These are phyloP conservation scores for Sisor rabdophorus DNA, from an alignment of 2,113 vertebrate species.

Conservation along the genomic window DNA sequence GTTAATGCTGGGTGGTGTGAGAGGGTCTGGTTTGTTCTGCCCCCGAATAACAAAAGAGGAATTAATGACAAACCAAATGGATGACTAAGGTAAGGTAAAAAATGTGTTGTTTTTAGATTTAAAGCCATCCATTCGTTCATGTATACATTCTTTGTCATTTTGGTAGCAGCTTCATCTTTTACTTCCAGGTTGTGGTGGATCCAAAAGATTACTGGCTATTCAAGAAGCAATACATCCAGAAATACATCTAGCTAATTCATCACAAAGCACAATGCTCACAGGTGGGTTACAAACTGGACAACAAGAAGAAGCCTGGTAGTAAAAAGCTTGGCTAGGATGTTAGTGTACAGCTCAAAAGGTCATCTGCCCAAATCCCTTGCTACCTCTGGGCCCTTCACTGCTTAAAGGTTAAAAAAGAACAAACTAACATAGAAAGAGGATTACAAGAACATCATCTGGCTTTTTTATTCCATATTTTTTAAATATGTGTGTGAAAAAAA, in stretches of 20 bases:
- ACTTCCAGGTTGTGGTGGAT: neutral
- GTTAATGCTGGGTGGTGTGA: no score
- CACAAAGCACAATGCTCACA: neutral
- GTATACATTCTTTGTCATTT: neutral
- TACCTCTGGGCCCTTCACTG: no score
- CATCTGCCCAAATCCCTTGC: no score
- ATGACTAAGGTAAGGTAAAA: neutral
- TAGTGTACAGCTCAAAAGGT: no score
- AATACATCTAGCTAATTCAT: neutral
- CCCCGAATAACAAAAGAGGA: no score
- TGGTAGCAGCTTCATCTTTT: neutral
- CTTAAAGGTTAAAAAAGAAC: no score
- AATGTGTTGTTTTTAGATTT: neutral
- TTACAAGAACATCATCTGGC: no score
- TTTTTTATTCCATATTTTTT: neutral
- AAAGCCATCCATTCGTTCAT: neutral
- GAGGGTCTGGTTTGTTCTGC: neutral
- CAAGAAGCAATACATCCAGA: neutral
- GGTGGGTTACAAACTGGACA: no score
- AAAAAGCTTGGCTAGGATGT: no score
- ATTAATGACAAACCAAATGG: no score
- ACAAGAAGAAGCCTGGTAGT: no score
- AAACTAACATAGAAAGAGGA: no score
- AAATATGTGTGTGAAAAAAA: neutral
- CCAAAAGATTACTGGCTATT: neutral